These are phyloP conservation scores for Drosophila paracracens DNA, from an alignment of 2,888 invertebrate species.

Conservation along the genomic window DNA sequence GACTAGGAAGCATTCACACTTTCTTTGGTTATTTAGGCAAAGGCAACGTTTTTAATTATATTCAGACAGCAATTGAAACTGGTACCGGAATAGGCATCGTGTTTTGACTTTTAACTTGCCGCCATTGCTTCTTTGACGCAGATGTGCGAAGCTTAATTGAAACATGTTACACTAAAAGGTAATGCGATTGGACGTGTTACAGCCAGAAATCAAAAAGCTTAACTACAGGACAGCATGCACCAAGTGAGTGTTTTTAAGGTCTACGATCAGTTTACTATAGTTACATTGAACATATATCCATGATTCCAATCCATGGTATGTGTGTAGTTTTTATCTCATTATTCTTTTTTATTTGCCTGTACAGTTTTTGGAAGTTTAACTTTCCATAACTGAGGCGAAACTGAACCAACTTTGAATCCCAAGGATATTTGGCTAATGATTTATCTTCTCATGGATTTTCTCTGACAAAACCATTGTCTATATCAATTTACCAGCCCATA, in stretches of 20 bases:
- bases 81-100: background rate
- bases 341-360: background rate
- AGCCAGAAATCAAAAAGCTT: background rate
- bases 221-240: background rate
- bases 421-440: background rate
- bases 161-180: constrained; percentile 45
- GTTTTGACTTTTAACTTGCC: constrained; percentile 18
- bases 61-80: constrained; percentile 32
- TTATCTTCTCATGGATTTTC: background rate
- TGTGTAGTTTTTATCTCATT: background rate
- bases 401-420: background rate
- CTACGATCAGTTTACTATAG: background rate
- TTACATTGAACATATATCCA: background rate
- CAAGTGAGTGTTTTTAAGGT: background rate
- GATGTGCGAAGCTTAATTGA: constrained; percentile 45
- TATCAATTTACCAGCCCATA: background rate
- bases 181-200: constrained; percentile 33
- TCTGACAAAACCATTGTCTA: background rate
- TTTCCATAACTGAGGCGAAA: background rate
- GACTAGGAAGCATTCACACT: background rate
- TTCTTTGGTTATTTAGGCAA: constrained; percentile 38
- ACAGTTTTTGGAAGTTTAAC: background rate
- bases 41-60: constrained; percentile 65
- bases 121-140: background rate
- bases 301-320: background rate